phyloP scores from a whole-genome alignment of 2,797 vertebrate species.

The Acipenser transmontanus region DNA sequence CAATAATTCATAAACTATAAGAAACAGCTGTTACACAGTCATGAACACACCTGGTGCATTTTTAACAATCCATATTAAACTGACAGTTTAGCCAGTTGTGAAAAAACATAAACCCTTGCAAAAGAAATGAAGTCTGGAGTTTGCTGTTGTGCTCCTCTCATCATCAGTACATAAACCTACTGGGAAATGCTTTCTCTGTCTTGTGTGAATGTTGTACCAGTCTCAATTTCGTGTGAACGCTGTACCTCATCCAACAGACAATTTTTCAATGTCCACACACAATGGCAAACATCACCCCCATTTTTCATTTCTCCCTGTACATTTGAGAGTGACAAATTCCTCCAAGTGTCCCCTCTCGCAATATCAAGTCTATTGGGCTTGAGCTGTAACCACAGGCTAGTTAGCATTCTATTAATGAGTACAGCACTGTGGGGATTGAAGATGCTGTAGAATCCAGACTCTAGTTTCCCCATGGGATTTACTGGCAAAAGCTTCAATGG shows the following conservation, averaged over 20 bases:
- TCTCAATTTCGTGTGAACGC: too few relatives aligned
- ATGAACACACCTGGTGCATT: background rate
- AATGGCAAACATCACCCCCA: constrained; percentile 37
- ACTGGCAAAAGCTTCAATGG: constrained; percentile 26
- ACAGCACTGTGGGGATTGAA: constrained; percentile 30
- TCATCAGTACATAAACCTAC: too few relatives aligned
- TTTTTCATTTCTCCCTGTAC: constrained; percentile 38
- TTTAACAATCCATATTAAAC: background rate
- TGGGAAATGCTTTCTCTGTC: too few relatives aligned
- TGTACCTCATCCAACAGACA: background rate
- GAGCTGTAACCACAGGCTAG: constrained; percentile 26
- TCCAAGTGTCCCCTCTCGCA: constrained; percentile 19
- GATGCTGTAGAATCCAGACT: constrained; percentile 25
- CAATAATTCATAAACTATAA: background rate
- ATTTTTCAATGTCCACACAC: constrained; percentile 39
- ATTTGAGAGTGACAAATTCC: constrained; percentile 39
- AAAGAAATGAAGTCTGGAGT: background rate
- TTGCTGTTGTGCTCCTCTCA: too few relatives aligned
- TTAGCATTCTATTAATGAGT: constrained; percentile 41
- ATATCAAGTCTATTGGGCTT: constrained; percentile 16
- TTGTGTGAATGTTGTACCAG: too few relatives aligned
- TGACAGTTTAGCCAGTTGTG: background rate
- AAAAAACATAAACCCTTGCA: background rate
- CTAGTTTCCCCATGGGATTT: constrained; percentile 31
- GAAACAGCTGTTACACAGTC: constrained; percentile 3